Conservation (phyloP, 1,140 invertebrate genomes). For the Doryteuthis pealeii region DNA sequence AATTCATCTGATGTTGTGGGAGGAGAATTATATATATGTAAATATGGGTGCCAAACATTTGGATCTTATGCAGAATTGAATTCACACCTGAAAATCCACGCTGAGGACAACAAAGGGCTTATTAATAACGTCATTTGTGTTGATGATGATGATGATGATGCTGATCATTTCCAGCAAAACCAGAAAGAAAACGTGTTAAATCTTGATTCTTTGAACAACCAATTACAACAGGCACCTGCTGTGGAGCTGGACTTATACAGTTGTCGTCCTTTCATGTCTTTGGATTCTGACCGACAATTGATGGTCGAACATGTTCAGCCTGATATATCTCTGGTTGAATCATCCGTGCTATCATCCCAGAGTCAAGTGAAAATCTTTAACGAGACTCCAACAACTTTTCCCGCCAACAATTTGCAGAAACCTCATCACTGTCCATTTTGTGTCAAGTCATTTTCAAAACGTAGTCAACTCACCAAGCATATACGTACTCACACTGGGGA, state of each 20-base stretch:
- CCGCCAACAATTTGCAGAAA: background rate
- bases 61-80: background rate
- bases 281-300: background rate
- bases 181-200: background rate
- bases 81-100: background rate
- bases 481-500: conserved; percentile 97
- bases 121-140: too few species aligned
- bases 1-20: background rate
- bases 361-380: background rate
- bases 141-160: background rate
- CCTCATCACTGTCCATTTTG: background rate
- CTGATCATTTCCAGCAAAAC: background rate
- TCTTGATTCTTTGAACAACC: background rate
- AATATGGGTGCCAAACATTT: conserved; percentile 1
- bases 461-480: conserved; percentile 95
- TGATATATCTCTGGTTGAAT: background rate
- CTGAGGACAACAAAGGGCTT: background rate
- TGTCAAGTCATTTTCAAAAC: background rate
- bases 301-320: background rate
- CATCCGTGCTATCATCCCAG: background rate
- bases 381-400: background rate
- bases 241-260: background rate
- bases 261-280: background rate
- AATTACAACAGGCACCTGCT: background rate
- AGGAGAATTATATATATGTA: background rate